Evolutionary conservation across 1,140 invertebrate species (phyloP).

Genomic region (Trichonephila clavata): DNA sequence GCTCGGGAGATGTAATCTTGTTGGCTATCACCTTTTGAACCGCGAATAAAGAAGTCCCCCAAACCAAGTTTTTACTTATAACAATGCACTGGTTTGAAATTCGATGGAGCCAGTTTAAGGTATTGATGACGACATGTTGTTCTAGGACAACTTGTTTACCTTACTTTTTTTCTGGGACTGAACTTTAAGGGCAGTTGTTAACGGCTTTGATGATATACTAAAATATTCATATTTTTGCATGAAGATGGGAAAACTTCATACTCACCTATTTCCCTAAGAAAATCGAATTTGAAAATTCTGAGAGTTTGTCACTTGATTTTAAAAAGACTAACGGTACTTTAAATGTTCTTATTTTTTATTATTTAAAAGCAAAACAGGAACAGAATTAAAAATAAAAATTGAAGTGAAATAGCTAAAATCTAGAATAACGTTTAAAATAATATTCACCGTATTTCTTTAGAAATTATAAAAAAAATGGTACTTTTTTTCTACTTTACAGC

Average conservation of each 20-base stretch:
- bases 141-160: background rate
- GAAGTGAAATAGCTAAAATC: too few relatives aligned
- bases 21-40: slow-evolving; percentile 66
- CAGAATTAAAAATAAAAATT: too few relatives aligned
- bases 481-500: too few relatives aligned
- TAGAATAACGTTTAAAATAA: too few relatives aligned
- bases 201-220: background rate
- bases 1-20: slow-evolving; percentile 57
- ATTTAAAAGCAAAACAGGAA: too few relatives aligned
- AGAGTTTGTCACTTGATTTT: too few relatives aligned
- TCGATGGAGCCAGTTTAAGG: slow-evolving; percentile 40
- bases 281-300: too few relatives aligned
- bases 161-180: background rate
- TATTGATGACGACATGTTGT: slow-evolving; percentile 34
- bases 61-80: slow-evolving; percentile 29
- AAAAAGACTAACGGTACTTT: too few relatives aligned
- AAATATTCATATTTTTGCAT: slow-evolving; percentile 15
- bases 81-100: slow-evolving; percentile 35
- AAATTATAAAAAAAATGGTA: too few relatives aligned
- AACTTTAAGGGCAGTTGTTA: background rate
- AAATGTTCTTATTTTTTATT: too few relatives aligned
- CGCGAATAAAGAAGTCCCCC: slow-evolving; percentile 9
- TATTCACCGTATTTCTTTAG: too few relatives aligned
- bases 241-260: background rate
- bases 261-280: background rate